Base-by-base conservation (phyloP, 30 jellyfish, hydroid and myxozoan genomes). In the Aurelia aurita region DNA sequence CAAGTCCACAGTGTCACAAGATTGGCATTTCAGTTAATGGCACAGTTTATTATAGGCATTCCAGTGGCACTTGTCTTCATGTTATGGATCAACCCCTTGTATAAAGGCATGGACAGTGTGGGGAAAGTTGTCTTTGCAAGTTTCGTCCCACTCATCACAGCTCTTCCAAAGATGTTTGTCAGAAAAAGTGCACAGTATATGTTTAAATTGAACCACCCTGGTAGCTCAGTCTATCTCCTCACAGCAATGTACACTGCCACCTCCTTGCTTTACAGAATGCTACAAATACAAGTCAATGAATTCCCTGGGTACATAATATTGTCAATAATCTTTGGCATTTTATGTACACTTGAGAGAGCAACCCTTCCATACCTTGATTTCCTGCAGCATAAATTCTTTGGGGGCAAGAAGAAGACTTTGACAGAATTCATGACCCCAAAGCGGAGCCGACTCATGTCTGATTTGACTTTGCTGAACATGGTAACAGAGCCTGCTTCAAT, bases 401-500 rank as follows among this genome's bases (percentile, higher is more conserved):
- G 20, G 15, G 88, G 88, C 25, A 70, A 83, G 61, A 63, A 55
- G 9, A 57, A 66, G 34, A 83, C 70, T 28, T 2, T 59, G 62
- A 43, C 82, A 19, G 93, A 83, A 34, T 83, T 83, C 53, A 83
- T 83, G 93, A 83, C 93, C 39, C 93, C 93, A 23, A 69, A 86
- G 31, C 80, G 83, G 47, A 83, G 70, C 23, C 34, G 93, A n/a
- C 67, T 83, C 22, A 69, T 83, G 93, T 61, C 93, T 15, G 93
- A 83, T 47, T 55, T 83, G 35, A 68, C 83, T 20, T 45, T 83
- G 86, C 35, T 75, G 60, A 68, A 67, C 59, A 83, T 83, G 93
- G 60, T 83, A 15, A 83, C 81, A 31, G 93, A 83, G 63, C 93
- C 93, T 25, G 65, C 84, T 1, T 60, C 77, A 44, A 83, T 83